Percentiles rank a stretch among this genome's conserved stretches.
phyloP scores from a whole-genome alignment of 2,888 invertebrate genomes.

The Drosophila barbarae region DNA sequence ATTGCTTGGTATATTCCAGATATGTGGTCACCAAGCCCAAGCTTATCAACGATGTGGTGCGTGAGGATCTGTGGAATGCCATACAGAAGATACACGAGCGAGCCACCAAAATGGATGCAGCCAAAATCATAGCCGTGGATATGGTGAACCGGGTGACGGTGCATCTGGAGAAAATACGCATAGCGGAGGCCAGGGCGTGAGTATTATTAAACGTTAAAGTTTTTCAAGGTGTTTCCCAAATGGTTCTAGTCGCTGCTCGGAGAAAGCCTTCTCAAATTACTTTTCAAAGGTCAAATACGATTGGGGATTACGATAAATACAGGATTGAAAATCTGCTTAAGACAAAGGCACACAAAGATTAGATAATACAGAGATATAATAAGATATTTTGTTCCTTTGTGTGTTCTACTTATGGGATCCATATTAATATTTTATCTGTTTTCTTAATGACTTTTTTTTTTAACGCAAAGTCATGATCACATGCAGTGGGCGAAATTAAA shows the following conservation, averaged over 20 bases:
- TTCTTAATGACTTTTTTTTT: background rate
- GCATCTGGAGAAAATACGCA: constrained; percentile 91
- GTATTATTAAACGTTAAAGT: constrained; percentile 70
- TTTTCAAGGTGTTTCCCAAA: background rate
- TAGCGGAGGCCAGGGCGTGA: constrained; percentile 88
- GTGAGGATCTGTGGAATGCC: constrained; percentile 91
- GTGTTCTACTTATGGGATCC: constrained; percentile 1
- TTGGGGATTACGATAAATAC: constrained; percentile 7
- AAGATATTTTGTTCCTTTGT: constrained; percentile 7
- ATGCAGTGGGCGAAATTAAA: constrained; percentile 7
- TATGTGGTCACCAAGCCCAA: constrained; percentile 86
- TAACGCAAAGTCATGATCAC: background rate
- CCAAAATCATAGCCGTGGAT: constrained; percentile 90
- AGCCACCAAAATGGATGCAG: constrained; percentile 87
- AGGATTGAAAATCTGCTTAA: constrained; percentile 2
- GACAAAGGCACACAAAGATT: background rate
- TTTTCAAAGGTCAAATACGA: background rate
- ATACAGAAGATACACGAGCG: constrained; percentile 88
- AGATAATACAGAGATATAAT: background rate
- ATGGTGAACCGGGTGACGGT: constrained; percentile 89
- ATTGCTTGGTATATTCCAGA: constrained; percentile 31
- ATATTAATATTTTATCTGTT: constrained; percentile 1
- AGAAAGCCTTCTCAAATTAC: background rate
- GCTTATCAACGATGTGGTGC: constrained; percentile 83
- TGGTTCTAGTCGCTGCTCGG: background rate